A percentile compares a stretch with the other conserved stretches of the same genome.
Evolutionary conservation across 1,140 invertebrate species (phyloP).

Genomic region (Harlomillsia oculata): DNA sequence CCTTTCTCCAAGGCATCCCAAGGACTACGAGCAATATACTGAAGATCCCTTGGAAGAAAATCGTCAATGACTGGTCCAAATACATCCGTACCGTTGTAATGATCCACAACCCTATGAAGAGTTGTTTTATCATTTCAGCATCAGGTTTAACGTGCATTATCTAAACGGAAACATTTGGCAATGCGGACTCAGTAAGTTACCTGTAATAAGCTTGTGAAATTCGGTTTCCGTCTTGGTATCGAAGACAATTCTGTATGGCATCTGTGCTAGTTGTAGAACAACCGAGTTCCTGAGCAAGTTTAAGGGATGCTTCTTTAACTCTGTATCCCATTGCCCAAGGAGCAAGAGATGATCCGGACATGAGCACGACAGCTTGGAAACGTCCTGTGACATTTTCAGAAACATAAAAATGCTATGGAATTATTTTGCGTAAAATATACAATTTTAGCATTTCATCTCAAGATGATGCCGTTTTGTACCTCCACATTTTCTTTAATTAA

Average conservation of each 20-base stretch:
- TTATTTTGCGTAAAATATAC: too few species aligned
- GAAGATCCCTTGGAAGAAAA: constrained; percentile 31
- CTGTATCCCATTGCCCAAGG: constrained; percentile 35
- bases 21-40: constrained; percentile 30
- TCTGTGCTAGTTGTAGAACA: constrained; percentile 27
- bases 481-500: too few species aligned
- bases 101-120: constrained; percentile 13
- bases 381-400: constrained; percentile 20
- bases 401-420: too few species aligned
- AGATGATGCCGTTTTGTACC: too few species aligned
- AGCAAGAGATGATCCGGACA: constrained; percentile 33
- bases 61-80: constrained; percentile 34
- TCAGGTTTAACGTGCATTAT: not conserved
- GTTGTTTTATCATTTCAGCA: not conserved
- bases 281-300: constrained; percentile 29
- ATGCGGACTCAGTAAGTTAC: too few species aligned
- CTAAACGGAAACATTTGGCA: constrained; percentile 11
- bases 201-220: constrained; percentile 33
- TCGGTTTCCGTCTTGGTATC: constrained; percentile 29
- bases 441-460: too few species aligned
- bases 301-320: constrained; percentile 29
- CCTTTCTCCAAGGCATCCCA: constrained; percentile 33
- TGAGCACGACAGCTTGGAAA: constrained; percentile 30
- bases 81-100: constrained; percentile 34
- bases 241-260: constrained; percentile 29